Evolutionary conservation across 2,113 vertebrate species (phyloP).

Genomic region (Xenopus laevis): DNA sequence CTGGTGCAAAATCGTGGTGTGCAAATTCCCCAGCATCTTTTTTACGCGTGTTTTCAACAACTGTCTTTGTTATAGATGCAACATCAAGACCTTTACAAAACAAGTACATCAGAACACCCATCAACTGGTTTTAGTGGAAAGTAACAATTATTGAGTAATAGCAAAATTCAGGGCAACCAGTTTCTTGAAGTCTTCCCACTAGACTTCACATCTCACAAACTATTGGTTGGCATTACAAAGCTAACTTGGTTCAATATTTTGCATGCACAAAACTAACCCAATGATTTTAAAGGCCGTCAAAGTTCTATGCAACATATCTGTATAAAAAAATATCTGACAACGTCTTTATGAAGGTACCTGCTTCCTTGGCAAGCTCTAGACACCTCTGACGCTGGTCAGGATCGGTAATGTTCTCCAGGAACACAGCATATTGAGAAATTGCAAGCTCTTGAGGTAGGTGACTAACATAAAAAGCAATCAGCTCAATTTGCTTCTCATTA

Average conservation of each 20-base stretch:
- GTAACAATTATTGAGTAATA: not conserved
- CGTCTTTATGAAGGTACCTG: slow-evolving; percentile 66
- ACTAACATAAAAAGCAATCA: slow-evolving; percentile 90
- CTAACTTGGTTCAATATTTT: no score
- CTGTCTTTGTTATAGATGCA: slow-evolving; percentile 83
- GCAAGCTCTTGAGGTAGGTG: slow-evolving; percentile 81
- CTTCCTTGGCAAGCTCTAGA: slow-evolving; percentile 82
- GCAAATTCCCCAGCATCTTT: slow-evolving; percentile 75
- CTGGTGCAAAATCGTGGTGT: slow-evolving; percentile 71
- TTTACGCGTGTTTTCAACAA: slow-evolving; percentile 85
- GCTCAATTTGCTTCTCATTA: slow-evolving; percentile 75
- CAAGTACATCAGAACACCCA: no score
- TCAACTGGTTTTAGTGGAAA: no score
- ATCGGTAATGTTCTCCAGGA: slow-evolving; percentile 86
- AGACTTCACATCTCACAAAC: no score
- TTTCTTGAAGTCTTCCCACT: no score
- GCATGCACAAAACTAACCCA: no score
- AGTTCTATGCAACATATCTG: no score
- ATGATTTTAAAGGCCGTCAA: no score
- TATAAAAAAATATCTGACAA: not conserved
- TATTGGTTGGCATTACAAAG: no score
- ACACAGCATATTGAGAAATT: slow-evolving; percentile 80
- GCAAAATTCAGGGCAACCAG: not conserved
- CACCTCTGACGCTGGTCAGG: slow-evolving; percentile 79
- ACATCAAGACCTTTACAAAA: slow-evolving; percentile 70